Conservation (phyloP, 92 coral and sea anemone genomes). For the Palythoa caribaeorum region DNA sequence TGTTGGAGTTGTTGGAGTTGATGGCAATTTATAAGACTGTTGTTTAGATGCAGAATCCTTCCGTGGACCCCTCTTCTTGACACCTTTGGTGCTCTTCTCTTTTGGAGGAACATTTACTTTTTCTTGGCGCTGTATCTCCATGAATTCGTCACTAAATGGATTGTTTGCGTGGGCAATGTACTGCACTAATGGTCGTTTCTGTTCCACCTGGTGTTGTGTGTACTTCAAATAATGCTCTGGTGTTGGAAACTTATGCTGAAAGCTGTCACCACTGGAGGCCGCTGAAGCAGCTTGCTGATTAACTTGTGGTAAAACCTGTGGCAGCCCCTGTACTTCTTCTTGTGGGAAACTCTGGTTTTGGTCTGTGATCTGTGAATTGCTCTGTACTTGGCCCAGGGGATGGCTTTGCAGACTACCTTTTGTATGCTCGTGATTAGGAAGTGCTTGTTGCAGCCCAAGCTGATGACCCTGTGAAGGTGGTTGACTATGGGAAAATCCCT, state of each 20-base stretch:
- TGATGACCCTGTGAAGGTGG: slow-evolving; percentile 14
- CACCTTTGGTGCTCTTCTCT: slow-evolving; percentile 18
- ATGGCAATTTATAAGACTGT: slow-evolving; percentile 38
- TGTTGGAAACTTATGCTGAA: slow-evolving; percentile 77
- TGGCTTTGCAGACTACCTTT: slow-evolving; percentile 31
- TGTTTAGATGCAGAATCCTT: slow-evolving; percentile 13
- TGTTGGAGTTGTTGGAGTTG: slow-evolving; percentile 52
- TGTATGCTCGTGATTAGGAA: slow-evolving; percentile 39
- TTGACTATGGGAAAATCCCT: slow-evolving; percentile 23
- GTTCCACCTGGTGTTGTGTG: slow-evolving; percentile 64
- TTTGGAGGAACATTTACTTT: slow-evolving; percentile 19
- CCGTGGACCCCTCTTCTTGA: slow-evolving; percentile 36
- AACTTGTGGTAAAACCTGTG: slow-evolving; percentile 34
- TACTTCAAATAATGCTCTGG: slow-evolving; percentile 82
- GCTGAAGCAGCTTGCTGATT: slow-evolving; percentile 63
- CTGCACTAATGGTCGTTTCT: slow-evolving; percentile 78
- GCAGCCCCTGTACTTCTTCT: slow-evolving; percentile 16
- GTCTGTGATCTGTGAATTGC: slow-evolving; percentile 50
- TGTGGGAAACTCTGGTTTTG: slow-evolving; percentile 42
- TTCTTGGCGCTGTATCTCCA: slow-evolving; percentile 56
- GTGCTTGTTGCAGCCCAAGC: slow-evolving; percentile 52
- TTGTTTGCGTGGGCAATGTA: slow-evolving; percentile 93
- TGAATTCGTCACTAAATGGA: slow-evolving; percentile 90
- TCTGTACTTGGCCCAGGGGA: slow-evolving; percentile 27
- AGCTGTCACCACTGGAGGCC: slow-evolving; percentile 59